Evolutionary conservation across 2,797 vertebrate genomes (phyloP), one percentile per base, ranked within the genome.

Genomic region (Orientallactaga sibirica): DNA sequence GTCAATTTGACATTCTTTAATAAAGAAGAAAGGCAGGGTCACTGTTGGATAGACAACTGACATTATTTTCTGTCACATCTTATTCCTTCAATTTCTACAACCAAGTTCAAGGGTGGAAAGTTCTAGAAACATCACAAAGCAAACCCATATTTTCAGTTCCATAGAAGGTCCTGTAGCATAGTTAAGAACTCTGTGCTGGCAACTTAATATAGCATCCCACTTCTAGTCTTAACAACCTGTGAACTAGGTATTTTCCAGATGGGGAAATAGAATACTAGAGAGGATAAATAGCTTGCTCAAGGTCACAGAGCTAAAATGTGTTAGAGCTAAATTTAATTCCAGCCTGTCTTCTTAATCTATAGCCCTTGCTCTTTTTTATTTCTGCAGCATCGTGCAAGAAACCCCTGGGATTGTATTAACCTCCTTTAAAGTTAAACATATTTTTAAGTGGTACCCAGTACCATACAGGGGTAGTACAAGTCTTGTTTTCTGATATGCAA

Each of bases 291-390:
- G 66, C 80, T 93, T 61, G 76, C 67, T 84, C 6, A 94, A 92
- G 96, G 86, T 93, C 89, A 85, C 70, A 87, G 77, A 94, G 58
- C 43, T 88, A 83, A 93, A 81, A 89, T 77, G 58, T 9, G 5
- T 25, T n/a, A 27, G 52, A 92, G 78, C 83, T 67, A 82, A 92
- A 92, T 94, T 93, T 67, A 90, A 95, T 85, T 48, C 80, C 37
- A 61, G 43, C 66, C 64, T 75, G 58, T 29, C 77, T 79, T 61
- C 52, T 84, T 79, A 88, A 80, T 91, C 77, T 16, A 68, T 55
- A 93, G 71, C 16, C 29, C 64, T 79, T 92, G 71, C 33, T 88
- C 62, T 82, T 92, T 68, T 93, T 84, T 76, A 73, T 90, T 71
- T 92, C 87, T 85, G 48, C 12, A 68, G 64, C 52, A 61, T 66